phyloP scores from a whole-genome alignment of 2,888 invertebrate species.

The Patella ulyssiponensis region DNA sequence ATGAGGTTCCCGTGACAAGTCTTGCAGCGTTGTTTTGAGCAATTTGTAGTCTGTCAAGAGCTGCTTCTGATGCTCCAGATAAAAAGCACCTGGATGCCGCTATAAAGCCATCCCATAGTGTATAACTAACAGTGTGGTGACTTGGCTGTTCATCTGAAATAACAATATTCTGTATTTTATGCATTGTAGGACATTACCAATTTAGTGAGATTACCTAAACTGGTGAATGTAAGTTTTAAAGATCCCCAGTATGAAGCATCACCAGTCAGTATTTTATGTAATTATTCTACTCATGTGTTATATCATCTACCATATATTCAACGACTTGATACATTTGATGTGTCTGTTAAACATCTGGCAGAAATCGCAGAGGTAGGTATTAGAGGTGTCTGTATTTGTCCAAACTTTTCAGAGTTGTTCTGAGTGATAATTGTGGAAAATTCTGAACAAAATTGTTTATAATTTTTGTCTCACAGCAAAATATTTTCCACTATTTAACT shows the following conservation, averaged over 20 bases:
- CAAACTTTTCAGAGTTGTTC: too few relatives aligned
- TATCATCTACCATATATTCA: constrained; percentile 68
- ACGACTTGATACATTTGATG: constrained; percentile 67
- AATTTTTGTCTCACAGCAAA: too few relatives aligned
- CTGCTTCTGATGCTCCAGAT: too few relatives aligned
- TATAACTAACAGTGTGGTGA: neutral
- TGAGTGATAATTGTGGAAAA: too few relatives aligned
- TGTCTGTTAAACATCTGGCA: constrained; percentile 61
- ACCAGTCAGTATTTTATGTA: constrained; percentile 69
- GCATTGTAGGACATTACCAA: constrained; percentile 68
- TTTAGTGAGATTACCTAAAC: constrained; percentile 58
- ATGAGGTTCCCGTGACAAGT: too few relatives aligned
- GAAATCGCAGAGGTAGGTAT: constrained; percentile 68
- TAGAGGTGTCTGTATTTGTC: neutral
- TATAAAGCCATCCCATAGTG: too few relatives aligned
- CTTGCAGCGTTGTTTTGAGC: too few relatives aligned
- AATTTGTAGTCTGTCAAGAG: too few relatives aligned
- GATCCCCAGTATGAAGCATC: constrained; percentile 66
- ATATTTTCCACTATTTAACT: too few relatives aligned
- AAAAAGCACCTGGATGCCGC: too few relatives aligned
- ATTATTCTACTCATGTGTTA: constrained; percentile 70
- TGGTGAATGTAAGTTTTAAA: constrained; percentile 65
- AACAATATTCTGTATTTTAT: neutral
- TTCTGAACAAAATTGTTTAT: too few relatives aligned
- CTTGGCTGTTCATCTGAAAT: neutral